Conservation (phyloP, 2,113 vertebrate species). For the Microtus oregoni region DNA sequence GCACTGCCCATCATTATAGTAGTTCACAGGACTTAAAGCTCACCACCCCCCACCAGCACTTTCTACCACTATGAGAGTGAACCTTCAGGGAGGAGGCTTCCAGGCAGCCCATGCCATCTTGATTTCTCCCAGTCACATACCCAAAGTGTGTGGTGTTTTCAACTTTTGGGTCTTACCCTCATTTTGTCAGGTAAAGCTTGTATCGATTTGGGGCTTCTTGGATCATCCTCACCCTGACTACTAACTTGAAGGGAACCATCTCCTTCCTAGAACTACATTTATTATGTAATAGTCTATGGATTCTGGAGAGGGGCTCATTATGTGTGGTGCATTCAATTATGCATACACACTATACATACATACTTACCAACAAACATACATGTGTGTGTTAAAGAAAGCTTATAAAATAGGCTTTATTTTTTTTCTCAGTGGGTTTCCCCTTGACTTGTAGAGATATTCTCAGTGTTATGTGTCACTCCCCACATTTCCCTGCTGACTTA, state of each 20-base stretch:
- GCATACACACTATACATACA: background rate
- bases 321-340: background rate
- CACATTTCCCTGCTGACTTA: background rate
- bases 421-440: background rate
- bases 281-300: background rate
- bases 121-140: background rate
- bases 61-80: background rate
- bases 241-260: background rate
- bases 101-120: background rate
- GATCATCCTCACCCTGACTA: background rate
- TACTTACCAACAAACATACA: background rate
- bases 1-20: background rate
- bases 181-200: background rate
- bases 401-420: background rate
- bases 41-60: too few species aligned
- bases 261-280: too few species aligned
- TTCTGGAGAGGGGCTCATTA: background rate
- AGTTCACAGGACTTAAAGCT: background rate
- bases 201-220: background rate
- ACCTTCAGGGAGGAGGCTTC: background rate
- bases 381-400: background rate
- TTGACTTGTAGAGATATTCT: background rate
- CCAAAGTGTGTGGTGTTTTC: background rate
- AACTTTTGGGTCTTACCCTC: background rate
- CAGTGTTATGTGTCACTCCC: background rate